Evolutionary conservation across 1,140 invertebrate species (phyloP).

Genomic region (Euglossa dilemma): DNA sequence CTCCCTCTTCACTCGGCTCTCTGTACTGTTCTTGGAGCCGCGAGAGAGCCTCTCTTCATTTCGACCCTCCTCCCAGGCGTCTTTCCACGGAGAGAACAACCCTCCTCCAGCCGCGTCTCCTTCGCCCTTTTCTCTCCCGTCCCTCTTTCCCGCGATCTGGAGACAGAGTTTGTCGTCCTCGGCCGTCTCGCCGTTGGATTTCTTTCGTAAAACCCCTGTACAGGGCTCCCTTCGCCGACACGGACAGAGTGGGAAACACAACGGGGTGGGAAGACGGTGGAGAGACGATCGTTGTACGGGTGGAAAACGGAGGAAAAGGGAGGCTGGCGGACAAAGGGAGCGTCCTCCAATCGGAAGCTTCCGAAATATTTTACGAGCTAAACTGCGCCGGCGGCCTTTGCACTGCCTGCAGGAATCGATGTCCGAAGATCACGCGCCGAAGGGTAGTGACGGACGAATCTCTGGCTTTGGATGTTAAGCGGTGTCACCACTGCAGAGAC

Average conservation of each 20-base stretch:
- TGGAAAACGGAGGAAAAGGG: background rate
- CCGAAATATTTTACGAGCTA: slow-evolving; percentile 78
- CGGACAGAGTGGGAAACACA: slow-evolving; percentile 58
- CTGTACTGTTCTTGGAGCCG: slow-evolving; percentile 6
- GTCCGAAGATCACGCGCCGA: slow-evolving; percentile 57
- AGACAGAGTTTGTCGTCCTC: slow-evolving; percentile 59
- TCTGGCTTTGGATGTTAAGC: background rate
- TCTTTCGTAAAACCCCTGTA: slow-evolving; percentile 70
- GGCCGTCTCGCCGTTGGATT: slow-evolving; percentile 64
- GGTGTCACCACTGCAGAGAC: background rate
- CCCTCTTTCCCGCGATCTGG: slow-evolving; percentile 7
- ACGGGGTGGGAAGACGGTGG: slow-evolving; percentile 12
- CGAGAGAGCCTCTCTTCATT: slow-evolving; percentile 26
- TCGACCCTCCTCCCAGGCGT: slow-evolving; percentile 36
- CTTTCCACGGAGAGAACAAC: background rate
- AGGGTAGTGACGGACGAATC: background rate
- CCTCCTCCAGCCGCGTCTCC: background rate
- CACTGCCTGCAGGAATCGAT: slow-evolving; percentile 52
- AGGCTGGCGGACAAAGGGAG: slow-evolving; percentile 15
- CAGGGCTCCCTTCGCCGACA: slow-evolving; percentile 69
- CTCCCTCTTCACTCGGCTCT: slow-evolving; percentile 15
- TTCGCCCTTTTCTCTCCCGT: background rate
- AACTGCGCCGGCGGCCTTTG: slow-evolving; percentile 68
- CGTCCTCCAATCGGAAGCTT: slow-evolving; percentile 70
- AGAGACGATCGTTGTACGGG: slow-evolving; percentile 24